Percentiles rank a stretch among this genome's conserved stretches.
Conservation (phyloP, 23 tunicate genomes). For the Aplidium turbinatum region DNA sequence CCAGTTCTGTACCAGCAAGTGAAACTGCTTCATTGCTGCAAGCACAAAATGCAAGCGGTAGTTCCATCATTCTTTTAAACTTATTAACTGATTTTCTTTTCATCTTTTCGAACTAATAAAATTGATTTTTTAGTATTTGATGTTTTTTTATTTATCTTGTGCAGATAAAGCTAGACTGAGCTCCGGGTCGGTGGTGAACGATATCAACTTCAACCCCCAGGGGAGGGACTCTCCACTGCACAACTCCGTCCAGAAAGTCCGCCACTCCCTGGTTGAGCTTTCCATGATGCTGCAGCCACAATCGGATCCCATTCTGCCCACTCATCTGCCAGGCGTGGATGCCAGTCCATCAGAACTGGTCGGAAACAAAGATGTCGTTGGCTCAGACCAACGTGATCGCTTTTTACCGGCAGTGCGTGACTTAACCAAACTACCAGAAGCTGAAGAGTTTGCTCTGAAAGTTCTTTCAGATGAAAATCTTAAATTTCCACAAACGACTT, state of each 20-base stretch:
- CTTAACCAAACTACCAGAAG: too few species aligned
- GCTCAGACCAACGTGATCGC: too few species aligned
- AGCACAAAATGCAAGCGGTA: neutral
- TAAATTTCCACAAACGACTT: neutral
- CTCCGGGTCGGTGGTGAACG: too few species aligned
- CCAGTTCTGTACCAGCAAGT: too few species aligned
- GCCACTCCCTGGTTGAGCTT: conserved; percentile 3
- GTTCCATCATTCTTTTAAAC: neutral
- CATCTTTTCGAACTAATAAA: neutral
- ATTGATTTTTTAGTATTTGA: too few species aligned
- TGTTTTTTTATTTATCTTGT: too few species aligned
- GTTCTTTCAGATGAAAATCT: neutral
- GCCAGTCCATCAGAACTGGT: too few species aligned
- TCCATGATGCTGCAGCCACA: neutral
- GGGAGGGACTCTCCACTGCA: neutral
- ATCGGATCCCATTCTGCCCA: neutral
- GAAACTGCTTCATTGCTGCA: too few species aligned
- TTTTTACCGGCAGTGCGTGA: too few species aligned
- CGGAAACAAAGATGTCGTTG: too few species aligned
- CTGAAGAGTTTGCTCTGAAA: too few species aligned
- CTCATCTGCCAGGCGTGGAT: neutral
- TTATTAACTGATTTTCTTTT: neutral
- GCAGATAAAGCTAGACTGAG: too few species aligned
- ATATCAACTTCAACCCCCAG: neutral
- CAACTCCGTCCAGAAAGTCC: neutral